A percentile compares a stretch with the other conserved stretches of the same genome.
phyloP scores from a whole-genome alignment of 2,113 vertebrate genomes.

The Phyllostomus discolor region DNA sequence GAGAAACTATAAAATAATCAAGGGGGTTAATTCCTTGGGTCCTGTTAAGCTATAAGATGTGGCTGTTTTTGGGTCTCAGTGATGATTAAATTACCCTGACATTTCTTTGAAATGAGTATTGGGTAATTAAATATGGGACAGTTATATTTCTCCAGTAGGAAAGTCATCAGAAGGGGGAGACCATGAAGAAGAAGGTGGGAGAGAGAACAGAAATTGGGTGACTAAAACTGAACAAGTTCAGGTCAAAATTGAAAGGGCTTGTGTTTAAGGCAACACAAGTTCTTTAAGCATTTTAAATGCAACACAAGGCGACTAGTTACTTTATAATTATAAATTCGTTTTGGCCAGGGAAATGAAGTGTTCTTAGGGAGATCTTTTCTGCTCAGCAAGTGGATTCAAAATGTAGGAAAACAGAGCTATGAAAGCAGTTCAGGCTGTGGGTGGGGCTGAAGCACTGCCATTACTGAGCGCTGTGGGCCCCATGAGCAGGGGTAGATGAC shows the following conservation, averaged over 20 bases:
- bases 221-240: constrained; percentile 40
- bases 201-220: constrained; percentile 11
- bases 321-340: constrained; percentile 73
- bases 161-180: constrained; percentile 20
- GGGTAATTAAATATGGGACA: constrained; percentile 17
- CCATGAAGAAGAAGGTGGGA: neutral
- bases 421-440: constrained; percentile 72
- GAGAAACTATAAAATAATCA: constrained; percentile 25
- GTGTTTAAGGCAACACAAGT: constrained; percentile 56
- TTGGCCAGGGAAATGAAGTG: constrained; percentile 72
- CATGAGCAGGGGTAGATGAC: constrained; percentile 47
- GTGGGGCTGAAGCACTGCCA: constrained; percentile 51
- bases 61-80: neutral
- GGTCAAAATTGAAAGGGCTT: constrained; percentile 53
- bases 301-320: constrained; percentile 53
- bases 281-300: constrained; percentile 51
- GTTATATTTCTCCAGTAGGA: neutral
- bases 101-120: constrained; percentile 22
- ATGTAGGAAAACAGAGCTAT: constrained; percentile 69
- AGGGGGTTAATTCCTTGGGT: constrained; percentile 5
- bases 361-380: constrained; percentile 69
- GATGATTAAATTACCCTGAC: constrained; percentile 36
- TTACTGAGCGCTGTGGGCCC: constrained; percentile 37
- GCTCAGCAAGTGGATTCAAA: constrained; percentile 69
- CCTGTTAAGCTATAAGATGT: neutral